Percentiles rank a stretch among this genome's conserved stretches.
Conservation (phyloP, 2,888 invertebrate species). For the Parthenolecanium corni region DNA sequence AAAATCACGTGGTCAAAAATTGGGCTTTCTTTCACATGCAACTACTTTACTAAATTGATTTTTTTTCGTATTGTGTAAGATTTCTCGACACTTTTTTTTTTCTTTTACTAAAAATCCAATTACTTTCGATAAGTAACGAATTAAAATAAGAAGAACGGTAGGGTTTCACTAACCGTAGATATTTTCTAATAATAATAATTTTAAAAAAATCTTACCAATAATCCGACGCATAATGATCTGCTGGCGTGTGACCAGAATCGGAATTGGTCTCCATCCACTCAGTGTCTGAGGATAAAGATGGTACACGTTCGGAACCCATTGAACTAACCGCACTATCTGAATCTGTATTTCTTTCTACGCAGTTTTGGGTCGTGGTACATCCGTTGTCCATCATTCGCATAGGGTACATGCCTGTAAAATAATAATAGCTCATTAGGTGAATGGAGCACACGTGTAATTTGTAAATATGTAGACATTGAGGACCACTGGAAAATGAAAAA, state of each 20-base stretch:
- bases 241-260: constrained; percentile 55
- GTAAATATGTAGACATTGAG: not conserved
- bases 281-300: constrained; percentile 75
- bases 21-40: too few relatives aligned
- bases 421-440: not conserved
- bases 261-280: constrained; percentile 83
- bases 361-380: constrained; percentile 36
- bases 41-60: too few relatives aligned
- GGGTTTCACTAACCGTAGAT: too few relatives aligned
- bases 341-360: constrained; percentile 47
- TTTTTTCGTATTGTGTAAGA: too few relatives aligned
- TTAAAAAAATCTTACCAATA: constrained; percentile 11
- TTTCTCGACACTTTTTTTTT: too few relatives aligned
- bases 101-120: too few relatives aligned
- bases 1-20: constrained; percentile 14
- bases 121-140: too few relatives aligned
- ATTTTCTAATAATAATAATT: too few relatives aligned
- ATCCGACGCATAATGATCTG: constrained; percentile 26
- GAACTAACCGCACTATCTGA: constrained; percentile 86
- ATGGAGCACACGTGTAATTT: not conserved
- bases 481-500: too few relatives aligned
- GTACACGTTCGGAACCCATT: constrained; percentile 82
- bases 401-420: constrained; percentile 63
- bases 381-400: constrained; percentile 68
- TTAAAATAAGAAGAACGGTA: too few relatives aligned